Percentiles rank a stretch among this genome's conserved stretches.
These are phyloP conservation scores for Drosophila equinoxialis DNA, from an alignment of 1,140 invertebrate genomes.

Conservation along the genomic window DNA sequence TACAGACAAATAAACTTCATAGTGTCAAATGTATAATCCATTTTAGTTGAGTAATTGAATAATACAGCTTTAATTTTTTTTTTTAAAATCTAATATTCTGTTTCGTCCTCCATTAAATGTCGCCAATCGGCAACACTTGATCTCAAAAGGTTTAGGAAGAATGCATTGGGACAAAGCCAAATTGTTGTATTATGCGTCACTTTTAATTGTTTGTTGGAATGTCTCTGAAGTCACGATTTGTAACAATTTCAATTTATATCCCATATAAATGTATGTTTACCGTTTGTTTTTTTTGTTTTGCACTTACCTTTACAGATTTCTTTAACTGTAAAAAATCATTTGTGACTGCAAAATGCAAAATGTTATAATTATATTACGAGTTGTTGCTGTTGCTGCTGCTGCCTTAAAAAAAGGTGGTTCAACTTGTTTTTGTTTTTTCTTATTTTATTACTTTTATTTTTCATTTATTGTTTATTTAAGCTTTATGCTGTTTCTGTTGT, in stretches of 20 bases:
- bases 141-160: too few relatives aligned
- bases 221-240: neutral
- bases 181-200: constrained; percentile 6
- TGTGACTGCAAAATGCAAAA: constrained; percentile 13
- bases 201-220: neutral
- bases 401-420: constrained; percentile 54
- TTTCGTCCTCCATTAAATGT: too few relatives aligned
- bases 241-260: constrained; percentile 8
- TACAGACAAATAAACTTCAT: too few relatives aligned
- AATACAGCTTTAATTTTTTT: too few relatives aligned
- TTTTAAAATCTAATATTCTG: too few relatives aligned
- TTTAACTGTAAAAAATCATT: constrained; percentile 5
- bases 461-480: constrained; percentile 45
- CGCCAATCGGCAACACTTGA: too few relatives aligned
- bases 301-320: constrained; percentile 5
- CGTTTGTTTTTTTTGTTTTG: neutral
- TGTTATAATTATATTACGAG: constrained; percentile 35
- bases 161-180: neutral
- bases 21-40: too few relatives aligned
- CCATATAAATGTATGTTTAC: neutral
- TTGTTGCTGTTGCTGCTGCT: neutral
- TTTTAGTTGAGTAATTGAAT: too few relatives aligned
- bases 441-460: constrained; percentile 52
- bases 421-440: constrained; percentile 56
- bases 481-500: constrained; percentile 22